These are phyloP conservation scores for Adelosebastes latens DNA, from an alignment of 2,797 vertebrate genomes.

Conservation along the genomic window DNA sequence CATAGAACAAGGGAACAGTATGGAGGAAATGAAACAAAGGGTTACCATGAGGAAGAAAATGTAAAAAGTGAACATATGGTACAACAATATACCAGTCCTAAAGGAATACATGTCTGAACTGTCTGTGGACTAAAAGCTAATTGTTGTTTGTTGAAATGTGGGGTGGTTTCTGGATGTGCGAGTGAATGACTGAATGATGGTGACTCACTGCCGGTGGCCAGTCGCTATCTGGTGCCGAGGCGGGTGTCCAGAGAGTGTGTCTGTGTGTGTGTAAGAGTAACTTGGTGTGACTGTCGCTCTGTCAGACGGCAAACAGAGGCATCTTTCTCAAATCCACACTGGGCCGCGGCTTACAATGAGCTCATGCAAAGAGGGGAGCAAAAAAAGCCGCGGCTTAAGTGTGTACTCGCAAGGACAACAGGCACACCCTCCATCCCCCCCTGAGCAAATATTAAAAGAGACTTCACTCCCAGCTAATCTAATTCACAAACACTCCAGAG, in stretches of 20 bases:
- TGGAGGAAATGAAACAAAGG: slow-evolving; percentile 43
- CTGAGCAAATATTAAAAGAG: slow-evolving; percentile 73
- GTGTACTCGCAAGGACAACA: slow-evolving; percentile 71
- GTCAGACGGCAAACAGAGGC: slow-evolving; percentile 77
- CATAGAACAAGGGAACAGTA: background rate
- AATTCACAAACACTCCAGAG: slow-evolving; percentile 65
- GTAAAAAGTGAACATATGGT: slow-evolving; percentile 18
- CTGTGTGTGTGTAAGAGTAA: slow-evolving; percentile 56
- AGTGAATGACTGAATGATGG: slow-evolving; percentile 67
- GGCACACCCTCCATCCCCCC: slow-evolving; percentile 65
- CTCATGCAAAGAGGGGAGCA: slow-evolving; percentile 66
- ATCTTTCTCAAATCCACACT: slow-evolving; percentile 76
- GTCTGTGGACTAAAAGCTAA: slow-evolving; percentile 53
- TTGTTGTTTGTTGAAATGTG: slow-evolving; percentile 72
- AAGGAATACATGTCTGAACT: slow-evolving; percentile 26
- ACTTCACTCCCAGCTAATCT: slow-evolving; percentile 74
- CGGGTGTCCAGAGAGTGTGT: slow-evolving; percentile 65
- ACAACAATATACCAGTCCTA: slow-evolving; percentile 11
- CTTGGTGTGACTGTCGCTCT: slow-evolving; percentile 68
- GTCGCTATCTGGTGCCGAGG: slow-evolving; percentile 77
- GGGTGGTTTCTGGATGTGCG: slow-evolving; percentile 58
- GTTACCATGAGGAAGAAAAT: slow-evolving; percentile 15
- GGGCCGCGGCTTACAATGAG: slow-evolving; percentile 71
- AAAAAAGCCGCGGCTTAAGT: slow-evolving; percentile 65
- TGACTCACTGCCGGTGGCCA: slow-evolving; percentile 77